Evolutionary conservation across 2,888 invertebrate species (phyloP).

Genomic region (Didymodactylos carnosus): DNA sequence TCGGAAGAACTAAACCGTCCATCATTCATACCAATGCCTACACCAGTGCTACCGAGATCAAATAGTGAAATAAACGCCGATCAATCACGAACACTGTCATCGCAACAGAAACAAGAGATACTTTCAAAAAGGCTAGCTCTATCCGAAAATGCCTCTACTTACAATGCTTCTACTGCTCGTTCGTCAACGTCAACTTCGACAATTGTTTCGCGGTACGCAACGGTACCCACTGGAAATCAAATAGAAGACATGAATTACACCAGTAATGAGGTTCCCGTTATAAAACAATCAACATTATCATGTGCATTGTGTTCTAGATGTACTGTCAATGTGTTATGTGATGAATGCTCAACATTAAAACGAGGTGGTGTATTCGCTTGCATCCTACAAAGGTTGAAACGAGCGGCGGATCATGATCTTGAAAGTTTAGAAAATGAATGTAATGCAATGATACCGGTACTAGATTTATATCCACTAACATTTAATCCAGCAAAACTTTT

Average conservation of each 20-base stretch:
- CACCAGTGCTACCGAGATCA: too few relatives aligned
- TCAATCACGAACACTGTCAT: not conserved
- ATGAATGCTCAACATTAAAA: not conserved
- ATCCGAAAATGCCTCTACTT: too few relatives aligned
- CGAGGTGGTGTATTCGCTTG: not conserved
- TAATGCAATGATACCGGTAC: not conserved
- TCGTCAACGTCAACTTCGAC: too few relatives aligned
- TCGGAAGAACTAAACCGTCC: not conserved
- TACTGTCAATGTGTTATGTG: not conserved
- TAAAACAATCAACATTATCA: not conserved
- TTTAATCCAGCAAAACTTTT: not conserved
- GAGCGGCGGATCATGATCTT: not conserved
- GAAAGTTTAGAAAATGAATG: not conserved
- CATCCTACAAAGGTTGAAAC: not conserved
- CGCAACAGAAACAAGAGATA: not conserved
- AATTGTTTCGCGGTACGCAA: too few relatives aligned
- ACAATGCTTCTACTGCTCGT: too few relatives aligned
- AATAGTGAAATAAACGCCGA: too few relatives aligned
- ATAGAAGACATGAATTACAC: too few relatives aligned
- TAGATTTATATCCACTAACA: not conserved
- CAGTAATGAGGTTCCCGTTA: too few relatives aligned
- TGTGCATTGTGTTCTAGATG: not conserved
- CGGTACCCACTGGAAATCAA: too few relatives aligned
- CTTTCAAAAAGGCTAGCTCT: too few relatives aligned
- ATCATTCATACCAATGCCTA: not conserved